phyloP scores from a whole-genome alignment of 2,113 vertebrate species.

The Ptychochromis oligacanthus region DNA sequence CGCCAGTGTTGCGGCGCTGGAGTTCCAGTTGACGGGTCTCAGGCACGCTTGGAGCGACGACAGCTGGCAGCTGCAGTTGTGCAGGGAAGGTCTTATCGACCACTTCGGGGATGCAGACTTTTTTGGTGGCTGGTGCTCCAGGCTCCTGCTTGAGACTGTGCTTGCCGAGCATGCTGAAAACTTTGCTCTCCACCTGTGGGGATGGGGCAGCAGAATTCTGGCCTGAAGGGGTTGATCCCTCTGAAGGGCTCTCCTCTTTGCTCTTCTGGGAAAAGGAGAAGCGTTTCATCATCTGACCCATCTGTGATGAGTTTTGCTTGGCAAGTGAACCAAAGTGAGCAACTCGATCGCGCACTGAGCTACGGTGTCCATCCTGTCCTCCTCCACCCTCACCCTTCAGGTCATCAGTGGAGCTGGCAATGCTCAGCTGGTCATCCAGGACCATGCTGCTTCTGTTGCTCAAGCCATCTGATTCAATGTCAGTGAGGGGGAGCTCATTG shows the following conservation, averaged over 20 bases:
- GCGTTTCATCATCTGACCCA: slow-evolving; percentile 86
- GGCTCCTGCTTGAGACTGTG: slow-evolving; percentile 61
- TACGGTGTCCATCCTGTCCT: slow-evolving; percentile 78
- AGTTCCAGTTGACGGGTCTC: slow-evolving; percentile 87
- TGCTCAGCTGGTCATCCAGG: slow-evolving; percentile 89
- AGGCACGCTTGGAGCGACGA: slow-evolving; percentile 81
- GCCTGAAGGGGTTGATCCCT: slow-evolving; percentile 88
- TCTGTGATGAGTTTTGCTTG: slow-evolving; percentile 90
- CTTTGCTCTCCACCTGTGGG: slow-evolving; percentile 87
- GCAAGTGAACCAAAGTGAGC: slow-evolving; percentile 89
- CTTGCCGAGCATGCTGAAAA: slow-evolving; percentile 75
- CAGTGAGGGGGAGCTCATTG: slow-evolving; percentile 89
- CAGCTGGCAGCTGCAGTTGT: slow-evolving; percentile 82
- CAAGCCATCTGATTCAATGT: slow-evolving; percentile 85
- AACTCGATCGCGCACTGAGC: slow-evolving; percentile 88
- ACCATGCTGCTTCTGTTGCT: slow-evolving; percentile 88
- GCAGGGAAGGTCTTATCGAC: slow-evolving; percentile 85
- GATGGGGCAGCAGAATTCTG: slow-evolving; percentile 88
- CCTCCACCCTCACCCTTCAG: slow-evolving; percentile 75
- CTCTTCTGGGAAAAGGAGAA: slow-evolving; percentile 95
- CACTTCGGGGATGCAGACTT: slow-evolving; percentile 81
- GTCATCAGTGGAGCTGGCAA: slow-evolving; percentile 90
- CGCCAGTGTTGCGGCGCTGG: slow-evolving; percentile 92
- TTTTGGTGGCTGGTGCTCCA: slow-evolving; percentile 27
- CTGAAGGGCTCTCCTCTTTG: slow-evolving; percentile 90